Base-by-base conservation (phyloP, 2,888 invertebrate genomes). In the Pyrrhia umbra region DNA sequence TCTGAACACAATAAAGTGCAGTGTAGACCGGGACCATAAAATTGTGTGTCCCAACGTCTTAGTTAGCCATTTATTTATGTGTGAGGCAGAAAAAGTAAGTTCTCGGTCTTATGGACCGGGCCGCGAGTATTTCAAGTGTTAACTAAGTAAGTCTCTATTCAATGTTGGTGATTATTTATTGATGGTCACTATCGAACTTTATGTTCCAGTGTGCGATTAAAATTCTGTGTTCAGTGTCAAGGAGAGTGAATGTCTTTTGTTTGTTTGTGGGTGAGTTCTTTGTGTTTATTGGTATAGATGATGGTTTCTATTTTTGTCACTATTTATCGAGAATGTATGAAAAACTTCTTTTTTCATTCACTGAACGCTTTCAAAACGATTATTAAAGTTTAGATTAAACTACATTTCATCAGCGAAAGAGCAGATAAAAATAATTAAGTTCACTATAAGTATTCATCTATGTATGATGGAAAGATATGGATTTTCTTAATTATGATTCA, bases 21-120 rank as follows among this genome's bases (percentile, higher is more conserved):
- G 59, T 73, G 62, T 64, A 64, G 74, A 68, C 75, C 68, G 68
- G 68, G 78, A 62, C 84, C 83, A 88, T 91, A 90, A 91, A 90
- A 82, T 82, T 75, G 76, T 75, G 68, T 86, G 89, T 84, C 84
- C 73, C 84, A 77, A 85, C 84, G 83, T 86, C 87, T 88, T 86
- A 85, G 87, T 88, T 87, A 88, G 81, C 82, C 77, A 75, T 81
- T 86, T 87, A 81, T 90, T 88, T 89, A 87, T 84, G 85, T 70
- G 64, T 52, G 58, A 68, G 62, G 61, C 72, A 81, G 78, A 85
- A 87, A 88, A 87, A 84, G 81, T 84, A 81, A 81, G 69, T 79
- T 57, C 67, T 62, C 67, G 73, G 79, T 81, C 77, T 85, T 84
- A 82, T 81, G 73, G 77, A 72, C 77, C 61, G 45, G 20, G 69